Evolutionary conservation across 2,113 vertebrate species (phyloP).

Genomic region (Haemorhous mexicanus): DNA sequence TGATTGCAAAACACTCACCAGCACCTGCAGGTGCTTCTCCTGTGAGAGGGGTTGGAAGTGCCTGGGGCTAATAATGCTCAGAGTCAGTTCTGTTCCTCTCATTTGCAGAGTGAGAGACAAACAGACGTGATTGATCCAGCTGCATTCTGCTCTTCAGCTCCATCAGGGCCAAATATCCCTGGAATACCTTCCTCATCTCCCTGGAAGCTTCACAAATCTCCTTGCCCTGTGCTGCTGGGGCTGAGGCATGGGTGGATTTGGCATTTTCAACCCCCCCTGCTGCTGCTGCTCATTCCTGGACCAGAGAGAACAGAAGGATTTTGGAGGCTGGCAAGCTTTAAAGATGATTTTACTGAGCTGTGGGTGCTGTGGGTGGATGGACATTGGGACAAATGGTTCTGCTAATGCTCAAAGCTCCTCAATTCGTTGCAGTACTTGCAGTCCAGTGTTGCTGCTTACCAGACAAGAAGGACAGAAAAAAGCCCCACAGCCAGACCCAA

Average conservation of each 20-base stretch:
- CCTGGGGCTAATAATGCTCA: neutral
- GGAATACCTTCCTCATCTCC: neutral
- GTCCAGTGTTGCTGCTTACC: neutral
- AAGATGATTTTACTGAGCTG: neutral
- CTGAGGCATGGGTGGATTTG: neutral
- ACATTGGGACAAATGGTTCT: neutral
- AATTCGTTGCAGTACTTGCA: neutral
- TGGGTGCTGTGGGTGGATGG: neutral
- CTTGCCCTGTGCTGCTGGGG: neutral
- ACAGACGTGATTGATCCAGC: neutral
- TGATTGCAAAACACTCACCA: neutral
- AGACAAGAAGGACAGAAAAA: neutral
- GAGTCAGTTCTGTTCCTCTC: neutral
- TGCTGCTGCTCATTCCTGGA: neutral
- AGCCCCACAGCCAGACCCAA: fast-evolving
- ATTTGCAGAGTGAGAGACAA: neutral
- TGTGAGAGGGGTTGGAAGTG: neutral
- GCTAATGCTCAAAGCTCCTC: neutral
- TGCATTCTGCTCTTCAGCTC: neutral
- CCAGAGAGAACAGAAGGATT: neutral
- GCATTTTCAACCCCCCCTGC: neutral
- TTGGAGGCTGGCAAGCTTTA: neutral
- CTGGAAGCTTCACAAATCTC: neutral
- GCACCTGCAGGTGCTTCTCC: neutral
- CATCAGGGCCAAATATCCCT: neutral